Percentiles rank a stretch among this genome's conserved stretches.
phyloP scores from a whole-genome alignment of 2,888 invertebrate genomes.

The Microplitis deprimator region DNA sequence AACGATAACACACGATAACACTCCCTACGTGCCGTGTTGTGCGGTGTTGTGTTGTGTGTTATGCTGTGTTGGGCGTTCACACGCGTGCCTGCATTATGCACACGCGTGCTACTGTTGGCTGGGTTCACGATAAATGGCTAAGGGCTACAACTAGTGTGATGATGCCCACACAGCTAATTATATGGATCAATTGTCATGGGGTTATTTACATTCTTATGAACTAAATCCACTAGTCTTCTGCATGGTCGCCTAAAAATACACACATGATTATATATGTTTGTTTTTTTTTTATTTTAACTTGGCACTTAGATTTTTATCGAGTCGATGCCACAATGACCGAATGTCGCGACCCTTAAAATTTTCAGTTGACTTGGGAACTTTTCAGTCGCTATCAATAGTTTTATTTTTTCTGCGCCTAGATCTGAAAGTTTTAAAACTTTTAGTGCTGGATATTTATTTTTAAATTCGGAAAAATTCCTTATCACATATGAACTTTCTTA shows the following conservation, averaged over 20 bases:
- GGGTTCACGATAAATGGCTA: constrained; percentile 12
- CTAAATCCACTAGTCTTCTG: neutral
- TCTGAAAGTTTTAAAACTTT: neutral
- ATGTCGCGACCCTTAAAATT: too few relatives aligned
- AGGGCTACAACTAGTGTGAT: constrained; percentile 7
- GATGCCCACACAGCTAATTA: neutral
- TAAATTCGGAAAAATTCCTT: neutral
- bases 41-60: neutral
- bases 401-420: too few relatives aligned
- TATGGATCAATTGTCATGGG: constrained; percentile 6
- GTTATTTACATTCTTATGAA: neutral
- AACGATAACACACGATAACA: constrained; percentile 47
- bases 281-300: too few relatives aligned
- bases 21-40: constrained; percentile 18
- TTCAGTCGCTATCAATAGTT: too few relatives aligned
- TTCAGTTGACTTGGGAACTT: too few relatives aligned
- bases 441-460: neutral
- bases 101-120: constrained; percentile 20
- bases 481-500: neutral
- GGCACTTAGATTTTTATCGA: too few relatives aligned
- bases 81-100: constrained; percentile 32
- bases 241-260: too few relatives aligned
- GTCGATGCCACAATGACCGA: too few relatives aligned
- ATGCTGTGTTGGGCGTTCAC: constrained; percentile 9
- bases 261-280: too few relatives aligned